A percentile compares a stretch with the other conserved stretches of the same genome.
Conservation (phyloP, 1,140 invertebrate species). For the Eubasilissa regina region DNA sequence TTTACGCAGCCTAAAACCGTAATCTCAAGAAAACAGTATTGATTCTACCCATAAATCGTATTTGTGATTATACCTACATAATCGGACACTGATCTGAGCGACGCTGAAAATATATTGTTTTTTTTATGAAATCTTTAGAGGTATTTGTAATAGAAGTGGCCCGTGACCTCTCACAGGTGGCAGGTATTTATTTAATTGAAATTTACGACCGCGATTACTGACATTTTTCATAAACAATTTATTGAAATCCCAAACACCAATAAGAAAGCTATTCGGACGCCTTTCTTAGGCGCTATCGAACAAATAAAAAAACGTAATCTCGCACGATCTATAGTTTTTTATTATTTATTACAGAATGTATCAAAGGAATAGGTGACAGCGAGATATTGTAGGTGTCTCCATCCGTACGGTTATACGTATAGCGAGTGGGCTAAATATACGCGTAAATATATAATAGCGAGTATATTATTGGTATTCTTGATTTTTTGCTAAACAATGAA, state of each 20-base stretch:
- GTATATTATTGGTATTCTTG: slow-evolving; percentile 19
- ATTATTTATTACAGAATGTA: slow-evolving; percentile 44
- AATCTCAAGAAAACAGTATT: slow-evolving; percentile 15
- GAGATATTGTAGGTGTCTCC: slow-evolving; percentile 20
- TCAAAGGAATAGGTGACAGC: slow-evolving; percentile 18
- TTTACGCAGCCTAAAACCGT: no score
- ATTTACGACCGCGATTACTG: slow-evolving; percentile 49
- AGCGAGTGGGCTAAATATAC: slow-evolving; percentile 1
- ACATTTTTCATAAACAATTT: slow-evolving; percentile 45
- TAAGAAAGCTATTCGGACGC: slow-evolving; percentile 24
- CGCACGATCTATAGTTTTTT: slow-evolving; percentile 36
- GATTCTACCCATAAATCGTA: slow-evolving; percentile 39
- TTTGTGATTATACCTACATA: slow-evolving; percentile 7
- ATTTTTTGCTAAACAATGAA: neutral
- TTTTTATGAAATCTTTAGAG: slow-evolving; percentile 28
- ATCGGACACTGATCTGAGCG: slow-evolving; percentile 31
- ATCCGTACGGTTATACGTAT: neutral
- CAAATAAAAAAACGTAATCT: slow-evolving; percentile 36
- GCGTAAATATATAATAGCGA: slow-evolving; percentile 13
- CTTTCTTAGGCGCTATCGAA: slow-evolving; percentile 3
- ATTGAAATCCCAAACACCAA: slow-evolving; percentile 29
- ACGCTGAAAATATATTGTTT: slow-evolving; percentile 34
- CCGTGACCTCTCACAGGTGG: slow-evolving; percentile 46
- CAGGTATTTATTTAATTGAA: slow-evolving; percentile 48
- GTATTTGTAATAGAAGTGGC: slow-evolving; percentile 35